Percentiles rank a stretch among this genome's conserved stretches.
phyloP scores from a whole-genome alignment of 2,797 vertebrate genomes.

The Melanotaenia parkinsoni region DNA sequence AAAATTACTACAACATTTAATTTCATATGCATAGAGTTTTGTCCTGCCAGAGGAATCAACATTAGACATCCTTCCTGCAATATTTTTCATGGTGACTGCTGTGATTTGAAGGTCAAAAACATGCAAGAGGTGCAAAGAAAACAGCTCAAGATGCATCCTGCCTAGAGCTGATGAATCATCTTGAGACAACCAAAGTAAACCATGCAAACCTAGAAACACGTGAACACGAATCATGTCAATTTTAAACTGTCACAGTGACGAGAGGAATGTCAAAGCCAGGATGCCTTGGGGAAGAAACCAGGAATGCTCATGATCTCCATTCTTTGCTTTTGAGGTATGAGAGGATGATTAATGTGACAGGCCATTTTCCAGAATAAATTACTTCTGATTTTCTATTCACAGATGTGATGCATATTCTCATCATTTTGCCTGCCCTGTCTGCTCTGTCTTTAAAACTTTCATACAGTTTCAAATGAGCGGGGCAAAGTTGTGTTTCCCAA shows the following conservation, averaged over 20 bases:
- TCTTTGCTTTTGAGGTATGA: conserved; percentile 21
- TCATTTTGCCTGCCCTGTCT: conserved; percentile 19
- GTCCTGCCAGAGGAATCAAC: conserved; percentile 55
- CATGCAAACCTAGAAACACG: conserved; percentile 63
- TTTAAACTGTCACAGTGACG: conserved; percentile 52
- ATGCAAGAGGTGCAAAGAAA: conserved; percentile 53
- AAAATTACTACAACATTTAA: no score
- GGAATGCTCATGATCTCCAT: conserved; percentile 33
- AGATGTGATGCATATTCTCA: conserved; percentile 9
- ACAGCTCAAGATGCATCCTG: conserved; percentile 49
- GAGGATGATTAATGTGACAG: conserved; percentile 40
- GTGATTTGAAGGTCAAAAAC: conserved; percentile 64
- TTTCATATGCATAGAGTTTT: conserved; percentile 36
- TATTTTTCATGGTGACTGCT: conserved; percentile 63
- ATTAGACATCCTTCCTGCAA: conserved; percentile 75
- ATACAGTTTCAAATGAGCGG: conserved; percentile 25
- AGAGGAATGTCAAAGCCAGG: conserved; percentile 63
- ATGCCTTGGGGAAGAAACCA: conserved; percentile 58
- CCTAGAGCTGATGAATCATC: conserved; percentile 36
- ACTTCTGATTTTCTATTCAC: conserved; percentile 36
- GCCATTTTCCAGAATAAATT: conserved; percentile 30
- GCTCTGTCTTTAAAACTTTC: conserved; percentile 21
- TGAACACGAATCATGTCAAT: conserved; percentile 46
- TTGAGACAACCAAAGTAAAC: conserved; percentile 58
- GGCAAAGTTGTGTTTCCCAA: conserved; percentile 1